These are phyloP conservation scores for Onychomys arenicola DNA, from an alignment of 2,797 vertebrate genomes.

Conservation along the genomic window DNA sequence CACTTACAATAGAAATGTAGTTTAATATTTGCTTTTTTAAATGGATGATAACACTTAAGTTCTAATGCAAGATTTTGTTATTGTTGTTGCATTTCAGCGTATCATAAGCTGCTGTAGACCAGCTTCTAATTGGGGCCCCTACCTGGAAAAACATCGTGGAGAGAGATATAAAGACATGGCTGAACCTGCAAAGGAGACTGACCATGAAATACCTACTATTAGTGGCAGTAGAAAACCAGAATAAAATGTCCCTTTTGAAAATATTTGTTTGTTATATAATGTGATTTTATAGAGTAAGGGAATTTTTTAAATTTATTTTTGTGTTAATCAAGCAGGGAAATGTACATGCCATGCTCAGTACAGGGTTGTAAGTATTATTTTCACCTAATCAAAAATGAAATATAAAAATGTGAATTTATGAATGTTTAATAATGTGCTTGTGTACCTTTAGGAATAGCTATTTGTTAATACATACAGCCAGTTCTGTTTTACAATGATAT, in stretches of 20 bases:
- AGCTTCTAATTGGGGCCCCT: conserved; percentile 93
- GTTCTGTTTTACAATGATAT: conserved; percentile 41
- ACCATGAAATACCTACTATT: conserved; percentile 87
- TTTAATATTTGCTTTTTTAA: conserved; percentile 9
- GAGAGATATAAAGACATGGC: conserved; percentile 89
- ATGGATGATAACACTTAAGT: neutral
- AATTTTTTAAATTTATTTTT: conserved; percentile 79
- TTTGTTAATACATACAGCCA: conserved; percentile 47
- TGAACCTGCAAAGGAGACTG: conserved; percentile 74
- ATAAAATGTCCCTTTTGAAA: conserved; percentile 67
- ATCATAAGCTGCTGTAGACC: conserved; percentile 89
- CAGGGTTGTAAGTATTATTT: neutral
- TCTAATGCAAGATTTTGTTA: conserved; percentile 29
- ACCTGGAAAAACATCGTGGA: conserved; percentile 90
- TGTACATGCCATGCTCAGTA: conserved; percentile 42
- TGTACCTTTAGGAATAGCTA: conserved; percentile 48
- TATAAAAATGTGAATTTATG: conserved; percentile 77
- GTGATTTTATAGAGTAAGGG: conserved; percentile 39
- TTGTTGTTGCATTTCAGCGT: conserved; percentile 87
- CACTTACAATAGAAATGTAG: conserved; percentile 30
- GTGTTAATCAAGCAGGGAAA: conserved; percentile 47
- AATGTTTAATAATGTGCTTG: conserved; percentile 57
- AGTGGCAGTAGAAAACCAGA: conserved; percentile 61
- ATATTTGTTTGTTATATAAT: conserved; percentile 1
- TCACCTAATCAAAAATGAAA: conserved; percentile 61